These are phyloP conservation scores for Myzus persicae DNA, from an alignment of 1,140 invertebrate species.

Conservation along the genomic window DNA sequence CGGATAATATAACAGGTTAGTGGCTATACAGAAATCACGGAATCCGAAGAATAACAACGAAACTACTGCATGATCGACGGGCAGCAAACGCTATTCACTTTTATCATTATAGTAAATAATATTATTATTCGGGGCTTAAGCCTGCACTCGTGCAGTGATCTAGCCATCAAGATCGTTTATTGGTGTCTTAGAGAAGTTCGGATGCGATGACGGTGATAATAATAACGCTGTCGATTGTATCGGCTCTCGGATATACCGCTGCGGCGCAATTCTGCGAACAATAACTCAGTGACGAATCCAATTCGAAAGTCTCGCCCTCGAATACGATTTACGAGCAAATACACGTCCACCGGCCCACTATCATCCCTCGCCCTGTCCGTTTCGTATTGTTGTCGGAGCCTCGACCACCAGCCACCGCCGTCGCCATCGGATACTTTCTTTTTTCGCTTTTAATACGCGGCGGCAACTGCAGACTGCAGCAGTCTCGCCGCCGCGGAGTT, in stretches of 20 bases:
- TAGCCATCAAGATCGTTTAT: not conserved
- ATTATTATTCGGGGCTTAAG: no score
- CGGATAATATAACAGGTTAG: no score
- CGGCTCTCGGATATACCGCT: not conserved
- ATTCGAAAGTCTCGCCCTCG: conserved; percentile 27
- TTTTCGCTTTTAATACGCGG: not conserved
- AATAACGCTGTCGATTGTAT: not conserved
- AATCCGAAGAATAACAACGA: not conserved
- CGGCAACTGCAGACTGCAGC: not conserved
- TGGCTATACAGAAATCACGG: no score
- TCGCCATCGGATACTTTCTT: not conserved
- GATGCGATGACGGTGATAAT: not conserved
- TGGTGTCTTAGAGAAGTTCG: not conserved
- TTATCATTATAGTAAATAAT: no score
- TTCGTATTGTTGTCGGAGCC: not conserved
- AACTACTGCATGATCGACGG: no score
- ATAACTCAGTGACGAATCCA: conserved; percentile 33
- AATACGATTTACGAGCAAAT: conserved; percentile 19
- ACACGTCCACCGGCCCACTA: not conserved
- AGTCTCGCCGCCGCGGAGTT: not conserved
- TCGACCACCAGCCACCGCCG: not conserved
- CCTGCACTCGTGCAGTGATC: not conserved
- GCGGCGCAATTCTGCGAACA: not conserved
- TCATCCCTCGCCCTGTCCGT: not conserved
- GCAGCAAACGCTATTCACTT: no score